These are phyloP conservation scores for Dendroctonus ponderosae DNA, from an alignment of 1,140 invertebrate species.

Conservation along the genomic window DNA sequence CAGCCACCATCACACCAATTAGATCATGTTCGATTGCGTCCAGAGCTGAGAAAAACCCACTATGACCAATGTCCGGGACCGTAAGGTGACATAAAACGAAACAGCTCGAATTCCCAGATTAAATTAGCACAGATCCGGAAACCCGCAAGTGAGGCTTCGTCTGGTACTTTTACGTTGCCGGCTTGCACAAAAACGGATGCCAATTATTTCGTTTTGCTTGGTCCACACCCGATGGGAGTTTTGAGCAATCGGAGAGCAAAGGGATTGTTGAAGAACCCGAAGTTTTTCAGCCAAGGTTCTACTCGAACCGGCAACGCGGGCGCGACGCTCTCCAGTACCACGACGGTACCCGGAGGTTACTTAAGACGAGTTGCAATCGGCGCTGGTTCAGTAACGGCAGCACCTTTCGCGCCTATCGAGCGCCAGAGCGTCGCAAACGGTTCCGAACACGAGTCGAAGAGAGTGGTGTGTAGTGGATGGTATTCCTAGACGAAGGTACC, in stretches of 20 bases:
- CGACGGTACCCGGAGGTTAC: slow-evolving; percentile 24
- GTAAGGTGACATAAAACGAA: neutral
- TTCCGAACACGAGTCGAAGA: slow-evolving; percentile 37
- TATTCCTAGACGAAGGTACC: slow-evolving; percentile 37
- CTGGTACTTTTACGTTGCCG: neutral
- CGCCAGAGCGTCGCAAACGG: slow-evolving; percentile 31
- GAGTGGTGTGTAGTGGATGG: slow-evolving; percentile 47
- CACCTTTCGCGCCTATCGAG: slow-evolving; percentile 28
- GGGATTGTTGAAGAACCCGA: neutral
- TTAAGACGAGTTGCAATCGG: slow-evolving; percentile 33
- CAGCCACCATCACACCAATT: too few relatives aligned
- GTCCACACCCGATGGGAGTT: neutral
- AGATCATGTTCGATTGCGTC: too few relatives aligned
- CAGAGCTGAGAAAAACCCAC: too few relatives aligned
- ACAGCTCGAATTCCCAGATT: neutral
- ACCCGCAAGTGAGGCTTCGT: neutral
- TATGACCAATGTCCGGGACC: neutral
- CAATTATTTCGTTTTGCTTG: neutral
- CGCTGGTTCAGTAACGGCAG: slow-evolving; percentile 20
- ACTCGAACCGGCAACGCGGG: neutral
- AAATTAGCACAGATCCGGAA: neutral
- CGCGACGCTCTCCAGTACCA: slow-evolving; percentile 6
- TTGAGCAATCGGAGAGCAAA: neutral
- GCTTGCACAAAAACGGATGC: neutral
- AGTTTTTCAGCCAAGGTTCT: neutral